These are phyloP conservation scores for Thymelicus sylvestris DNA, from an alignment of 2,888 invertebrate genomes.

Conservation along the genomic window DNA sequence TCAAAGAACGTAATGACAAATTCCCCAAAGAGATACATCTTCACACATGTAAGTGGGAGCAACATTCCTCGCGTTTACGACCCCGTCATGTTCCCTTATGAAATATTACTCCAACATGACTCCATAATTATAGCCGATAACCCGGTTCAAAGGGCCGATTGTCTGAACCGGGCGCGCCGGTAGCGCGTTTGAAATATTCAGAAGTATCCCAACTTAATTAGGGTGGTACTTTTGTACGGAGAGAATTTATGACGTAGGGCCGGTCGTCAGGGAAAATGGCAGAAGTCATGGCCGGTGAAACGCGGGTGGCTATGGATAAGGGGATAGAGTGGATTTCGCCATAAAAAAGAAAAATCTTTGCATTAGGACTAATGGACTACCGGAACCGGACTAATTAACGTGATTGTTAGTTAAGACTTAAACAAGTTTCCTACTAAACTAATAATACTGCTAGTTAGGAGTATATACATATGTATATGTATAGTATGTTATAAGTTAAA, in stretches of 20 bases:
- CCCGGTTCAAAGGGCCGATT: slow-evolving; percentile 54
- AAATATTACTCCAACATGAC: slow-evolving; percentile 59
- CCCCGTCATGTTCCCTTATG: slow-evolving; percentile 45
- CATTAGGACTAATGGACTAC: no score
- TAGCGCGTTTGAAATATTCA: slow-evolving; percentile 64
- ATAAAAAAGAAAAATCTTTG: no score
- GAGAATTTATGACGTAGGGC: slow-evolving; percentile 63
- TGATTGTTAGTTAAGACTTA: no score
- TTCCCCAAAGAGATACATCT: slow-evolving; percentile 17
- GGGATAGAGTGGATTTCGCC: no score
- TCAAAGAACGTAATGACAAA: slow-evolving; percentile 1
- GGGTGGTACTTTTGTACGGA: slow-evolving; percentile 62
- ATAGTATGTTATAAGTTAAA: no score
- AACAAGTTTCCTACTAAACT: no score
- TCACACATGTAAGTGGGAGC: slow-evolving; percentile 11
- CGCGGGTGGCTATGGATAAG: not conserved
- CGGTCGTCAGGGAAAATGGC: slow-evolving; percentile 49
- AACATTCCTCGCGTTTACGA: slow-evolving; percentile 14
- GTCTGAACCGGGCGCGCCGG: slow-evolving; percentile 47
- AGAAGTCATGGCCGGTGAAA: slow-evolving; percentile 55
- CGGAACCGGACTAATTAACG: no score
- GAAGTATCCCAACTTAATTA: slow-evolving; percentile 72
- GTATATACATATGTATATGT: no score
- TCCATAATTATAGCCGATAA: slow-evolving; percentile 55
- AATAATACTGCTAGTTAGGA: no score